Percentiles rank a stretch among this genome's conserved stretches.
Evolutionary conservation across 2,888 invertebrate genomes (phyloP).

Genomic region (Dynastes maya): DNA sequence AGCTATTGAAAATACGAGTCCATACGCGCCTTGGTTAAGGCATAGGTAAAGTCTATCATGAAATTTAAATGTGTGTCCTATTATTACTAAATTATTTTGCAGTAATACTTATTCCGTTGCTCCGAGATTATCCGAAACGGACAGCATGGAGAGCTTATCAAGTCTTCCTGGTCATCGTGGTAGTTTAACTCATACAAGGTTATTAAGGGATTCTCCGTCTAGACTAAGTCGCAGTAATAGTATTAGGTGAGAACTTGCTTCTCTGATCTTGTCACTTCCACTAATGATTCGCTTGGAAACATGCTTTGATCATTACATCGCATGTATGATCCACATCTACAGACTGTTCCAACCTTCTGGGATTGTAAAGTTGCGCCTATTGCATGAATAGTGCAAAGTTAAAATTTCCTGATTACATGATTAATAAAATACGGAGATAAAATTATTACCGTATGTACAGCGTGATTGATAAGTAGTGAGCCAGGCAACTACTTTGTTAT

Average conservation of each 20-base stretch:
- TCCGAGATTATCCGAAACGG: constrained; percentile 89
- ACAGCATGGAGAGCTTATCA: constrained; percentile 88
- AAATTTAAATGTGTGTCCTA: background rate
- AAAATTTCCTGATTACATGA: too few relatives aligned
- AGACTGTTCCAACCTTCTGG: too few relatives aligned
- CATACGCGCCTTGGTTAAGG: constrained; percentile 89
- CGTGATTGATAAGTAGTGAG: too few relatives aligned
- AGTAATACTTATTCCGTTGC: constrained; percentile 83
- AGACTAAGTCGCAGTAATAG: constrained; percentile 92
- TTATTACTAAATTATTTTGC: constrained; percentile 62
- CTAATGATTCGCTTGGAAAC: background rate
- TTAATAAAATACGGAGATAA: too few relatives aligned
- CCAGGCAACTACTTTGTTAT: too few relatives aligned
- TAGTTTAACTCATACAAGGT: constrained; percentile 82
- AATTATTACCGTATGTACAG: too few relatives aligned
- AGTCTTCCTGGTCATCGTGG: constrained; percentile 73
- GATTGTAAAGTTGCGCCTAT: too few relatives aligned
- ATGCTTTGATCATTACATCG: too few relatives aligned
- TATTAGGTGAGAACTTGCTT: constrained; percentile 80
- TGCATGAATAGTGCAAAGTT: too few relatives aligned
- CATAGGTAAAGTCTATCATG: constrained; percentile 76
- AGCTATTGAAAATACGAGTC: constrained; percentile 87
- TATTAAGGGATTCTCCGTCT: constrained; percentile 80
- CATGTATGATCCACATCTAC: too few relatives aligned
- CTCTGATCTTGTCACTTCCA: background rate